A percentile compares a stretch with the other conserved stretches of the same genome.
These are phyloP conservation scores for Drosophila subsilvestris DNA, from an alignment of 2,888 invertebrate genomes.

Conservation along the genomic window DNA sequence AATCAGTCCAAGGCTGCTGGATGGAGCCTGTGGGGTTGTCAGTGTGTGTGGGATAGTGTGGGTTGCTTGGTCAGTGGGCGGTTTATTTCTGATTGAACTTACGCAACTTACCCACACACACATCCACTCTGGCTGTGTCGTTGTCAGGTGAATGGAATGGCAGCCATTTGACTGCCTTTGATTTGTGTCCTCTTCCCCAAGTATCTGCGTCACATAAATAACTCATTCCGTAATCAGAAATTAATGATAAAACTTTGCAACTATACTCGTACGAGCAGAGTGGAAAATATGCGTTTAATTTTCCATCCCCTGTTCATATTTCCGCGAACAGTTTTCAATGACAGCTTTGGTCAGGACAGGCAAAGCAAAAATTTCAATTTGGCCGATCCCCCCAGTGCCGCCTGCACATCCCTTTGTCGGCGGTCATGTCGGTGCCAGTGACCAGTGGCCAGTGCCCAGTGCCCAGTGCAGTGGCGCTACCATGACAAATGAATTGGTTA, in stretches of 20 bases:
- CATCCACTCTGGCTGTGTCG: conserved; percentile 1
- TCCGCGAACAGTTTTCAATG: neutral
- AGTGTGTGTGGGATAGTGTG: conserved; percentile 1
- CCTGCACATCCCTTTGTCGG: neutral
- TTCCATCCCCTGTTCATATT: neutral
- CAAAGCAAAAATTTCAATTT: neutral
- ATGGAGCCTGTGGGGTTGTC: conserved; percentile 6
- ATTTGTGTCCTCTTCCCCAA: conserved; percentile 19
- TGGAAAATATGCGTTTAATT: no score
- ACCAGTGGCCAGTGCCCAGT: neutral
- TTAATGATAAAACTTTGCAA: neutral
- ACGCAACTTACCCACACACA: conserved; percentile 17
- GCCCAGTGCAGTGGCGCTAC: neutral
- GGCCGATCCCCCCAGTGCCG: neutral
- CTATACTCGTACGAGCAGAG: neutral
- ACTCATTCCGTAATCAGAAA: neutral
- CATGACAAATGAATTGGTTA: conserved; percentile 56
- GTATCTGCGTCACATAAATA: neutral
- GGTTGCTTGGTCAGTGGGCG: conserved; percentile 4
- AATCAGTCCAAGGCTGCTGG: conserved; percentile 24
- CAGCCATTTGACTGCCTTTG: conserved; percentile 32
- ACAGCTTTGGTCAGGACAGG: no score
- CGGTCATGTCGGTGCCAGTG: no score
- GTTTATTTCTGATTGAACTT: conserved; percentile 25
- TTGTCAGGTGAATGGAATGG: conserved; percentile 15